Evolutionary conservation across 1,140 invertebrate genomes (phyloP).

Genomic region (Brachionus sp.): DNA sequence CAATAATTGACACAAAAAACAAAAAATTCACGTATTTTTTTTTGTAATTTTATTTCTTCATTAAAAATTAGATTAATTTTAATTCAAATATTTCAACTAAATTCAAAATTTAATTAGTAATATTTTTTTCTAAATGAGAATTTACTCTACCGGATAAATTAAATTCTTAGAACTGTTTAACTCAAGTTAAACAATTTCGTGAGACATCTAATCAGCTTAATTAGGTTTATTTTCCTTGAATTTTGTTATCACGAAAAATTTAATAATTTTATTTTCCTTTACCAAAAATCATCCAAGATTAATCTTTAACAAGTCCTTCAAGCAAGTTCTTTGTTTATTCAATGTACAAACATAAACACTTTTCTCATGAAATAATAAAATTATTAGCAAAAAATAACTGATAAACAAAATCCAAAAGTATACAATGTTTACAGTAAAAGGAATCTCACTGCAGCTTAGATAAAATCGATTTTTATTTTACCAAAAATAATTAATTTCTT

Average conservation of each 20-base stretch:
- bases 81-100: no score
- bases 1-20: no score
- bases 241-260: neutral
- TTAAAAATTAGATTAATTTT: no score
- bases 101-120: no score
- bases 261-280: neutral
- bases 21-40: no score
- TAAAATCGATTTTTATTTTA: neutral
- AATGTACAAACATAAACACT: neutral
- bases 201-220: neutral
- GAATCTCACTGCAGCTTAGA: neutral
- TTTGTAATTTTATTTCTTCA: no score
- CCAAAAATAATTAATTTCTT: neutral
- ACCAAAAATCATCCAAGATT: neutral
- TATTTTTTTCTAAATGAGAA: no score
- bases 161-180: no score
- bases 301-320: neutral
- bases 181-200: neutral
- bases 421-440: neutral
- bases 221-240: neutral
- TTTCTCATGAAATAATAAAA: neutral
- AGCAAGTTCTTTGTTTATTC: neutral
- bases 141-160: no score
- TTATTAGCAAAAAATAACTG: neutral
- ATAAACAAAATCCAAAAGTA: neutral